A percentile compares a stretch with the other conserved stretches of the same genome.
Evolutionary conservation across 2,888 invertebrate species (phyloP).

Genomic region (Seira sanloemensis): DNA sequence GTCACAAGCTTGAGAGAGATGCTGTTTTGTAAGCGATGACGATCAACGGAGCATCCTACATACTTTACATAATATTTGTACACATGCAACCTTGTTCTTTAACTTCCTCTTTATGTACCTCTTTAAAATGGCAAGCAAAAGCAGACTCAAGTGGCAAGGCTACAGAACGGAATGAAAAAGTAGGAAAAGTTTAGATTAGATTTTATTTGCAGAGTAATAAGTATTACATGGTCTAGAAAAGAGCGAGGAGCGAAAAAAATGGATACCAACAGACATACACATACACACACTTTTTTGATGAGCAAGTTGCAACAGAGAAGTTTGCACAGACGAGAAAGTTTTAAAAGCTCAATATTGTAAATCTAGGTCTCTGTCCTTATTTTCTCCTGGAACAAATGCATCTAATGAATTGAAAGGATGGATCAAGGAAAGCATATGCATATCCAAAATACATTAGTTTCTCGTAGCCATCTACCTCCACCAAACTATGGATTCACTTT

Average conservation of each 20-base stretch:
- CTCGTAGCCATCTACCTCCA: no score
- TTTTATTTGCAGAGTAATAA: slow-evolving; percentile 30
- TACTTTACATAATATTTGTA: slow-evolving; percentile 19
- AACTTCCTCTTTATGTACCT: background rate
- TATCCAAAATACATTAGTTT: background rate
- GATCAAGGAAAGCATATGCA: background rate
- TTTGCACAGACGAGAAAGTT: slow-evolving; percentile 2
- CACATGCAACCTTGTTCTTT: slow-evolving; percentile 12
- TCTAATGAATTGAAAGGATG: background rate
- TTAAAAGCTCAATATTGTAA: background rate
- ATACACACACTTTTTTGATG: background rate
- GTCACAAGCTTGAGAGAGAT: background rate
- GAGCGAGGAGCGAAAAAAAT: background rate
- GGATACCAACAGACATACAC: background rate
- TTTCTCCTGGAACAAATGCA: slow-evolving; percentile 15
- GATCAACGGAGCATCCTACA: background rate
- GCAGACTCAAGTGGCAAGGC: background rate
- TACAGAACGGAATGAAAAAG: background rate
- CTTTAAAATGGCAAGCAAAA: background rate
- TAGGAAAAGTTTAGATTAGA: slow-evolving; percentile 27
- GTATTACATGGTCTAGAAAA: background rate
- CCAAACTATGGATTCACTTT: background rate
- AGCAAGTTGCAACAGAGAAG: slow-evolving; percentile 6
- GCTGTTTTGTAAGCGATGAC: background rate
- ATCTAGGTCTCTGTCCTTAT: slow-evolving; percentile 27